Evolutionary conservation across 2,113 vertebrate species (phyloP).

Genomic region (Poecile atricapillus): DNA sequence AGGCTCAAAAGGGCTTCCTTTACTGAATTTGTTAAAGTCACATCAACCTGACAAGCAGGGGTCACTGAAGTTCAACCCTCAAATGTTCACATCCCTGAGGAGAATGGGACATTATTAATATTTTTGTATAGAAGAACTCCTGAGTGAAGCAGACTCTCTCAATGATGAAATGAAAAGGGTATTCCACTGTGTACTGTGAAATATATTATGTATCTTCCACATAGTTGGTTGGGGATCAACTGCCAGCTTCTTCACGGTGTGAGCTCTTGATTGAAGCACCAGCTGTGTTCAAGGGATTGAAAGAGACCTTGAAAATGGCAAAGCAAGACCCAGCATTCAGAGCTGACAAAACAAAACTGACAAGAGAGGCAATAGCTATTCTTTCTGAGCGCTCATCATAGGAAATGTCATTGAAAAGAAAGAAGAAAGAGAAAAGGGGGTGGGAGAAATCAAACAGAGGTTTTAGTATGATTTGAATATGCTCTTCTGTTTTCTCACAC

Average conservation of each 20-base stretch:
- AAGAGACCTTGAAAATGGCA: slow-evolving; percentile 77
- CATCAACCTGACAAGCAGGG: slow-evolving; percentile 66
- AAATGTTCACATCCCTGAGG: slow-evolving; percentile 62
- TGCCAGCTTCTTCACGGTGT: slow-evolving; percentile 69
- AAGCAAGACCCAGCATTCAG: slow-evolving; percentile 68
- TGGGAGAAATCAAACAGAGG: slow-evolving; percentile 1
- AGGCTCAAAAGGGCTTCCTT: slow-evolving; percentile 27
- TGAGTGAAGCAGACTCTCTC: slow-evolving; percentile 52
- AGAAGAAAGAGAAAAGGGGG: neutral
- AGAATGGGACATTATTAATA: slow-evolving; percentile 64
- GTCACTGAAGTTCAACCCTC: slow-evolving; percentile 60
- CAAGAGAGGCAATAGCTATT: slow-evolving; percentile 62
- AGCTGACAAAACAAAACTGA: slow-evolving; percentile 72
- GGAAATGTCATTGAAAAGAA: slow-evolving; percentile 61
- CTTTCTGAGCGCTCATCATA: slow-evolving; percentile 52
- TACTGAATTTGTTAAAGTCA: slow-evolving; percentile 63
- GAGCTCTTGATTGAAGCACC: slow-evolving; percentile 72
- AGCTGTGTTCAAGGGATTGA: slow-evolving; percentile 74
- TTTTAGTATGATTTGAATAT: slow-evolving; percentile 27
- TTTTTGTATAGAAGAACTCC: slow-evolving; percentile 68
- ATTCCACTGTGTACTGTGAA: slow-evolving; percentile 60
- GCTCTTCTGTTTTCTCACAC: neutral
- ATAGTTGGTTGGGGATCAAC: slow-evolving; percentile 62
- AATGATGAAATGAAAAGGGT: slow-evolving; percentile 62
- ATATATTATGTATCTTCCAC: slow-evolving; percentile 59